Conservation (phyloP, 2,113 vertebrate genomes). For the Otus sunia region DNA sequence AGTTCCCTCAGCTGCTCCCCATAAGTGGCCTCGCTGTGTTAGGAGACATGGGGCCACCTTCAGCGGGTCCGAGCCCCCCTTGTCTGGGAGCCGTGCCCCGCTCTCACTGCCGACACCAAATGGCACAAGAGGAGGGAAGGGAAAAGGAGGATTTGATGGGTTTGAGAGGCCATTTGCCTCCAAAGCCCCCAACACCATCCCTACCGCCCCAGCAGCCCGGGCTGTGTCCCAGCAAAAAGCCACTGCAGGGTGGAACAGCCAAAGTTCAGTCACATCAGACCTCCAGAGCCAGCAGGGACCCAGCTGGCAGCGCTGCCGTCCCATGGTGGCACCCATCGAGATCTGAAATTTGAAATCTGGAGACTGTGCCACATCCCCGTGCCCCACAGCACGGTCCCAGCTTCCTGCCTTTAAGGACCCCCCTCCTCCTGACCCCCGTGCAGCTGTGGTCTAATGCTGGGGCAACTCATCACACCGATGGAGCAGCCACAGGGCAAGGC, state of each 20-base stretch:
- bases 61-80: rapidly evolving
- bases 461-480: background rate
- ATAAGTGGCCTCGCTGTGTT: rapidly evolving
- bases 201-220: background rate
- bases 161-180: background rate
- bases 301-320: background rate
- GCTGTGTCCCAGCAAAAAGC: background rate
- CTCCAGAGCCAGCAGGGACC: rapidly evolving
- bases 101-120: background rate
- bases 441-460: background rate
- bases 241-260: rapidly evolving
- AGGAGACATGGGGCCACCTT: background rate
- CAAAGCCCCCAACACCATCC: background rate
- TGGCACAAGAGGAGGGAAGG: background rate
- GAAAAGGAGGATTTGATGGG: background rate
- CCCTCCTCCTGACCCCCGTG: background rate
- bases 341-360: background rate
- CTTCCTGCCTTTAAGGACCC: background rate
- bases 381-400: background rate
- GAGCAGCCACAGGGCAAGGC: background rate
- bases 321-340: rapidly evolving
- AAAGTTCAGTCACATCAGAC: background rate
- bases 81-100: rapidly evolving
- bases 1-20: too few relatives aligned
- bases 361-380: background rate